These are phyloP conservation scores for Philypnodon macrostomus DNA, from an alignment of 2,797 vertebrate species.

Conservation along the genomic window DNA sequence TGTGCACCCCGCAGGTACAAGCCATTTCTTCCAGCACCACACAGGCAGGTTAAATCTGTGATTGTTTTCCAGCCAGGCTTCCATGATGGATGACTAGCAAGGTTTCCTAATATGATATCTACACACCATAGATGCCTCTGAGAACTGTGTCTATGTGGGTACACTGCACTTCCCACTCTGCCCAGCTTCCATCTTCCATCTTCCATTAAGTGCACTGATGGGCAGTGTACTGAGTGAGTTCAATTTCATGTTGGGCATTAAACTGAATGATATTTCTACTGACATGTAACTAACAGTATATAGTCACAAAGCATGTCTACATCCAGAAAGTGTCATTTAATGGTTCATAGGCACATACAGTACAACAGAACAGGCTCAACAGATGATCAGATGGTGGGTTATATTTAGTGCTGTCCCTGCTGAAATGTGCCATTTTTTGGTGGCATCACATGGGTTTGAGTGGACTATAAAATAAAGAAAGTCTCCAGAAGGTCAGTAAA, in stretches of 20 bases:
- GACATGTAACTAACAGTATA: slow-evolving; percentile 16
- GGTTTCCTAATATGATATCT: slow-evolving; percentile 56
- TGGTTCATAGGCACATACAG: slow-evolving; percentile 12
- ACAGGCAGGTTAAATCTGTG: slow-evolving; percentile 54
- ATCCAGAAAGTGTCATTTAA: slow-evolving; percentile 26
- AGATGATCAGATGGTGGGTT: slow-evolving; percentile 14
- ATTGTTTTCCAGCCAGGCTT: slow-evolving; percentile 62
- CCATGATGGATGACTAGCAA: slow-evolving; percentile 64
- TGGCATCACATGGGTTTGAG: neutral
- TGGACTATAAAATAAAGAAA: too few relatives aligned
- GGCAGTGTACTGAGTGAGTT: slow-evolving; percentile 25
- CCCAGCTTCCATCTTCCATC: slow-evolving; percentile 40
- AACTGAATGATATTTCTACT: slow-evolving; percentile 33
- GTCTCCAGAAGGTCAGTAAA: too few relatives aligned
- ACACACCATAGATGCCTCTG: slow-evolving; percentile 32
- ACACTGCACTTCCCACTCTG: slow-evolving; percentile 17
- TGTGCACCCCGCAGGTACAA: slow-evolving; percentile 53
- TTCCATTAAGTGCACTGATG: slow-evolving; percentile 42
- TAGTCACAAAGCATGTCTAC: slow-evolving; percentile 29
- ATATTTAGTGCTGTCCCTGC: slow-evolving; percentile 10
- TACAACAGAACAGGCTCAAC: slow-evolving; percentile 10
- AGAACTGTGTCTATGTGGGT: slow-evolving; percentile 27
- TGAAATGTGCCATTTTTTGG: slow-evolving; percentile 8
- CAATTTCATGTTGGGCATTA: slow-evolving; percentile 29
- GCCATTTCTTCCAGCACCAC: slow-evolving; percentile 57